Conservation (phyloP, 53 echinoderm and acorn worm genomes). For the Astropecten irregularis region DNA sequence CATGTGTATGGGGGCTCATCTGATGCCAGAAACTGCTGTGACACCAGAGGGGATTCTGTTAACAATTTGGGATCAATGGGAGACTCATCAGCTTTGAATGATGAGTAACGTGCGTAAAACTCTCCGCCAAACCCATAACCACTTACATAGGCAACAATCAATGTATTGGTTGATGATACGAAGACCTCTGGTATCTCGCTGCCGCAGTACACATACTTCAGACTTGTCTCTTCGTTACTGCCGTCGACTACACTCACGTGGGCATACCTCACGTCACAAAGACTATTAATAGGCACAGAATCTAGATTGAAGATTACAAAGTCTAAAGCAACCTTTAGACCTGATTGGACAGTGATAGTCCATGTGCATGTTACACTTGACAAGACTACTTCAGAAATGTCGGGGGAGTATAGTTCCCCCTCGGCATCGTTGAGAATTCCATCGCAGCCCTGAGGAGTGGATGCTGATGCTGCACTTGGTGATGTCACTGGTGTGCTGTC, state of each 20-base stretch:
- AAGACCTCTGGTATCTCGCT: neutral
- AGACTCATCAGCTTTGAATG: neutral
- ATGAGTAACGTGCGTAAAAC: slow-evolving; percentile 34
- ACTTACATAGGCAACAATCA: slow-evolving; percentile 23
- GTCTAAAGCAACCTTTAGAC: slow-evolving; percentile 3
- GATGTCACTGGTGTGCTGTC: neutral
- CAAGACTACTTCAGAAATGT: neutral
- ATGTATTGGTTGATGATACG: slow-evolving; percentile 16
- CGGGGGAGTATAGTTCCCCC: slow-evolving; percentile 30
- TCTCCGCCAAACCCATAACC: slow-evolving; percentile 14
- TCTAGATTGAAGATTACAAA: slow-evolving; percentile 36
- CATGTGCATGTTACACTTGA: slow-evolving; percentile 25
- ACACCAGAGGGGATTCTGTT: neutral
- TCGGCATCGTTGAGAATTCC: neutral
- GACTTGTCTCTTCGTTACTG: neutral
- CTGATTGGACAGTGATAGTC: slow-evolving; percentile 30
- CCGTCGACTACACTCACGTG: slow-evolving; percentile 27
- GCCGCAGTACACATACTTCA: slow-evolving; percentile 29
- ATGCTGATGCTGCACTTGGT: neutral
- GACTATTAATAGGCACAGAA: neutral
- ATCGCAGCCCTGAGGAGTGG: slow-evolving; percentile 6
- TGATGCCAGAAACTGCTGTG: neutral
- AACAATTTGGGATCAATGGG: neutral
- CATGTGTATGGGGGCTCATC: neutral
- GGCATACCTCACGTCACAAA: slow-evolving; percentile 41